Evolutionary conservation across 2,113 vertebrate species (phyloP), one percentile per base, ranked within the genome.

Genomic region (Seriola aureovittata): DNA sequence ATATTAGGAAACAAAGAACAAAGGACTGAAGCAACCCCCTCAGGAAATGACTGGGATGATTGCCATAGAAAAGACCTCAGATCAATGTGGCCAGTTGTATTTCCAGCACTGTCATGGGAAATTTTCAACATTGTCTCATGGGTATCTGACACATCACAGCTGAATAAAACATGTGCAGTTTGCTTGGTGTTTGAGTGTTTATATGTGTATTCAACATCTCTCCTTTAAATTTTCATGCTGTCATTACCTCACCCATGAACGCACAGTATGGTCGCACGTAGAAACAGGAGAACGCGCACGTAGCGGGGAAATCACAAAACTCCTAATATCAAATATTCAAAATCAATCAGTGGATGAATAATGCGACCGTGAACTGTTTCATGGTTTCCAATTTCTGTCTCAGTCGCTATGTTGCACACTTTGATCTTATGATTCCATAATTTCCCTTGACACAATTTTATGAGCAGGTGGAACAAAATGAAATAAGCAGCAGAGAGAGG

Each of bases 371-470:
- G 58, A 73, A 67, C 42, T 1, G 72, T 81, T 87, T 84, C 79
- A 48, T 81, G 72, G 57, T 72, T 77, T 91, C 60, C 81, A 78
- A 79, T 90, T 75, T 82, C 66, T 69, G 21, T 80, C 75, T 80
- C 86, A 32, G 81, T 83, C 81, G 62, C 85, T 88, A 63, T 75
- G 83, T 85, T 74, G 67, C 76, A 79, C 38, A 44, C 64, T 60
- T 67, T 81, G 86, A 91, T 85, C 84, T 71, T 64, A 59, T 67
- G 25, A 79, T 86, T 87, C 68, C 21, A 81, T 92, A 86, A 93
- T 89, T 91, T 92, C 46, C 58, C 86, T 79, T 75, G 85, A 91
- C 90, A 87, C 69, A 75, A 85, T 89, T 87, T 82, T 80, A 84
- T 85, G 78, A 89, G 81, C 66, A 50, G 69, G 50, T 11, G 25